Base-by-base conservation (phyloP, 2,888 invertebrate species). In the Synanthedon vespiformis region DNA sequence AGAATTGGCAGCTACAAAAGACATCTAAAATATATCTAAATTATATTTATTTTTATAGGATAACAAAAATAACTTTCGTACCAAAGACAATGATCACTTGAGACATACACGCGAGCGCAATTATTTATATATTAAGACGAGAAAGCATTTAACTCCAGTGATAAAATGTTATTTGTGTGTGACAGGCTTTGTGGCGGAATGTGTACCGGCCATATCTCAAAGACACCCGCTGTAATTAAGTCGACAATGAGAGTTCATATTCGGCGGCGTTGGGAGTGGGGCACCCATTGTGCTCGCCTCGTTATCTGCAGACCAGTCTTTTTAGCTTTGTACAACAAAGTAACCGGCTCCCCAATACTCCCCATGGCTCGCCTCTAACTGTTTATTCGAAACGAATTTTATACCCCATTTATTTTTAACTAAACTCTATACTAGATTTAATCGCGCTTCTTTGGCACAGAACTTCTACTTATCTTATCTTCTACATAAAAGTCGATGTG, bases 191-290 rank as follows among this genome's bases (percentile, higher is more conserved):
- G 79, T 77, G 62, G 62, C 61, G 64, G 69, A 72, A 71, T 75
- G 69, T 76, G 74, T 74, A 74, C 74, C 70, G 72, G 67, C 75
- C 73, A 77, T 78, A 79, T 79, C 78, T 79, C 78, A 78, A 77
- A 79, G 78, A 78, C 78, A 79, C 74, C 72, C 81, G 77, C 73
- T 71, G 81, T 84, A 84, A 84, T 84, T 84, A 84, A 83, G 81
- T 80, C 78, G 77, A 84, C 84, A 84, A 84, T 81, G 81, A 75
- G 76, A 74, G 76, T 78, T 82, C 80, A 83, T 81, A 83, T 82
- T 81, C 67, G 75, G 77, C 64, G 67, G 71, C 70, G 72, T 75
- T 62, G 49, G 71, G 70, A 67, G 60, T 40, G 68, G 67, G 66
- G 66, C 60, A 62, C 61, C 74, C 64, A 77, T 82, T 82, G 82